A percentile compares a stretch with the other conserved stretches of the same genome.
These are phyloP conservation scores for Cataglyphis albicans DNA, from an alignment of 2,888 invertebrate species.

Conservation along the genomic window DNA sequence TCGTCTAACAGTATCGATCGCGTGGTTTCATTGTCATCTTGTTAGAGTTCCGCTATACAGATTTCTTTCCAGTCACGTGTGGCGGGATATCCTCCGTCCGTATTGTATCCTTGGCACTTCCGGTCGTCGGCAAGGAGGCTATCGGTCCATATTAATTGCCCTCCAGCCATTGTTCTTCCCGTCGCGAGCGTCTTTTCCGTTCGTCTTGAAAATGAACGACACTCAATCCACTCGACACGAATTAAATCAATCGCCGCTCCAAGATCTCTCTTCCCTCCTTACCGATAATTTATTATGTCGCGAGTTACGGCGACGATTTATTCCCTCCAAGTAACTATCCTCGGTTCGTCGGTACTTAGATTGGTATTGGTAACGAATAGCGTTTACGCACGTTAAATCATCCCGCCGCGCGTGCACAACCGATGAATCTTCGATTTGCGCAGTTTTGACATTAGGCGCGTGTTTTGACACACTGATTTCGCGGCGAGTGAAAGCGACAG, in stretches of 20 bases:
- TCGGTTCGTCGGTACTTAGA: not conserved
- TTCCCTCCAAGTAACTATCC: constrained; percentile 4
- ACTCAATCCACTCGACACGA: not conserved
- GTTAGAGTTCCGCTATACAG: constrained; percentile 3
- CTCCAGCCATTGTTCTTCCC: constrained; percentile 28
- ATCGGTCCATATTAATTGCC: constrained; percentile 58
- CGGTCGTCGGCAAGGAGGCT: constrained; percentile 36
- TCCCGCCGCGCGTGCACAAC: not conserved
- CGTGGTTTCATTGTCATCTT: constrained; percentile 44
- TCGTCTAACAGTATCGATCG: constrained; percentile 30
- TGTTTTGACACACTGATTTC: constrained; percentile 39
- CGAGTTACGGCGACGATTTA: constrained; percentile 26
- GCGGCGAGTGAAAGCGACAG: constrained; percentile 38
- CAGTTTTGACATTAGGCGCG: constrained; percentile 36
- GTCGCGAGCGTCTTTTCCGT: not conserved
- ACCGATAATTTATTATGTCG: constrained; percentile 29
- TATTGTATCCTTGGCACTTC: constrained; percentile 36
- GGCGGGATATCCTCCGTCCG: constrained; percentile 16
- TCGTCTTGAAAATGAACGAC: not conserved
- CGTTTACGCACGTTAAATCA: constrained; percentile 12
- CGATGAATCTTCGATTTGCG: constrained; percentile 38
- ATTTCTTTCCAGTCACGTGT: constrained; percentile 63
- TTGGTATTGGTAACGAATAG: constrained; percentile 23
- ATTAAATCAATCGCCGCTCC: constrained; percentile 4
- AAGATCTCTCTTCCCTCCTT: not conserved